Conservation (phyloP, 2,113 vertebrate species). For the Scortum barcoo region DNA sequence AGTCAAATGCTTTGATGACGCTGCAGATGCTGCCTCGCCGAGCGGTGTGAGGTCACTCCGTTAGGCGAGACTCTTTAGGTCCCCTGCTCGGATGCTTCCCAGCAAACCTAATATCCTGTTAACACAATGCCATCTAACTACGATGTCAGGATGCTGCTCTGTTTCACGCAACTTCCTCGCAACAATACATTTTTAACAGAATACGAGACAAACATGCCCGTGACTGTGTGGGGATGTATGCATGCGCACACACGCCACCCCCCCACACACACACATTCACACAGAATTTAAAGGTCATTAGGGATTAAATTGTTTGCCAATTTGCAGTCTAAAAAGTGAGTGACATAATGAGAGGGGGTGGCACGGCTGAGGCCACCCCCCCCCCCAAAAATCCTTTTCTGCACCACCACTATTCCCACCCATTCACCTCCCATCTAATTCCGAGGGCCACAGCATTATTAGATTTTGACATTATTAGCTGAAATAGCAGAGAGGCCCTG, state of each 20-base stretch:
- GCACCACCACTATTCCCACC: constrained; percentile 65
- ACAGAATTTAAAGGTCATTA: constrained; percentile 78
- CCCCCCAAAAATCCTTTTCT: constrained; percentile 51
- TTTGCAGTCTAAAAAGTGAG: constrained; percentile 66
- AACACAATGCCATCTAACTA: constrained; percentile 35
- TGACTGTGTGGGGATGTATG: background rate
- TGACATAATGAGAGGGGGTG: constrained; percentile 53
- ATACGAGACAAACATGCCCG: background rate
- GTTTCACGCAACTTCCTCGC: background rate
- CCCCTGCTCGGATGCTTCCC: constrained; percentile 43
- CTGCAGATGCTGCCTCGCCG: constrained; percentile 67
- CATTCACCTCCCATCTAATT: constrained; percentile 76
- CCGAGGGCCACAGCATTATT: constrained; percentile 78
- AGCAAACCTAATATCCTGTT: constrained; percentile 38
- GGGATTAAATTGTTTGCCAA: constrained; percentile 79
- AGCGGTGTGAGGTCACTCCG: constrained; percentile 63
- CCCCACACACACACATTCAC: constrained; percentile 1
- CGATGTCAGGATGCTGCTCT: background rate
- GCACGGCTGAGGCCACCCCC: constrained; percentile 32
- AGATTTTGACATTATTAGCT: constrained; percentile 84
- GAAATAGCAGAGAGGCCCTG: constrained; percentile 83
- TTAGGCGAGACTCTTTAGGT: constrained; percentile 39
- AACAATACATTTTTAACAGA: background rate
- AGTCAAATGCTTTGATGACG: constrained; percentile 72
- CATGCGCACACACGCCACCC: constrained; percentile 13